Percentiles rank a stretch among this genome's conserved stretches.
Conservation (phyloP, 2,888 invertebrate species). For the Aelia acuminata region DNA sequence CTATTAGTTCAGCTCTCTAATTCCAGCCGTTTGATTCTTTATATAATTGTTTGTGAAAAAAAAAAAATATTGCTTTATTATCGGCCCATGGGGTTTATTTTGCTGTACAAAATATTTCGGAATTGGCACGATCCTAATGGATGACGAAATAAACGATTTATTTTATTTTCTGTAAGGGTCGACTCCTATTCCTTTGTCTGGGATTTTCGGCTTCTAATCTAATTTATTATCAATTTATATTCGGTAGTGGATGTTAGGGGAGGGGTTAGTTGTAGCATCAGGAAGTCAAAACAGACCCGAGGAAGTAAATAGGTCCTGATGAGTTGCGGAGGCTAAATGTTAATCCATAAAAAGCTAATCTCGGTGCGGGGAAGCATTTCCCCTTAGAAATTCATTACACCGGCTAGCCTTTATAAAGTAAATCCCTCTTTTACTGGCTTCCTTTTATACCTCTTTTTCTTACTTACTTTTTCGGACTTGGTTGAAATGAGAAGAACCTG, state of each 20-base stretch:
- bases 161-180: too few relatives aligned
- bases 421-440: not conserved
- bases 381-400: not conserved
- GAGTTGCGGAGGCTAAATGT: not conserved
- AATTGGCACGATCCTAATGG: not conserved
- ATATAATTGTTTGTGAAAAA: too few relatives aligned
- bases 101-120: not conserved
- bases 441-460: not conserved
- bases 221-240: not conserved
- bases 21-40: too few relatives aligned
- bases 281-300: not conserved
- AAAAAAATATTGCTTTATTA: too few relatives aligned
- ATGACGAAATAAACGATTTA: not conserved
- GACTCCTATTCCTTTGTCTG: not conserved
- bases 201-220: not conserved
- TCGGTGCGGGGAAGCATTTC: not conserved
- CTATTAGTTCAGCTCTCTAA: too few relatives aligned
- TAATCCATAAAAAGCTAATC: conserved; percentile 28
- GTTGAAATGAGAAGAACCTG: not conserved
- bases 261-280: not conserved
- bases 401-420: not conserved
- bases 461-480: not conserved
- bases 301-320: not conserved
- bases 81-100: too few relatives aligned
- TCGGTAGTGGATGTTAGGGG: not conserved